Evolutionary conservation across 2,113 vertebrate genomes (phyloP), one percentile per base, ranked within the genome.

Genomic region (Athene noctua): DNA sequence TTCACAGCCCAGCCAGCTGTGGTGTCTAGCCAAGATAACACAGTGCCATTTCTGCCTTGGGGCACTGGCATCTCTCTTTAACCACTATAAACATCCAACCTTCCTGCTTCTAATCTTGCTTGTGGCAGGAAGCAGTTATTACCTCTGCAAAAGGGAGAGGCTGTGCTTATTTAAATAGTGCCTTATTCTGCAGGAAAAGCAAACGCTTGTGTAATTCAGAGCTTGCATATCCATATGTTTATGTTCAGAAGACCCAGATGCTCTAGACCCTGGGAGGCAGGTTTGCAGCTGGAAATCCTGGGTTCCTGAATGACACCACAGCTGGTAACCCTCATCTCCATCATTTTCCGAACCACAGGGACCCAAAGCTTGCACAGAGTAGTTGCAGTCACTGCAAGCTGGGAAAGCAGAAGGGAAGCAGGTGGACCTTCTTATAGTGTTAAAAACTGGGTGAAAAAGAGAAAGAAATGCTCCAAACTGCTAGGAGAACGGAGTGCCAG

Each of bases 151-250:
- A 80, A 57, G 32, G 49, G 58, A 80, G 40, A 36, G 23, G 17
- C 36, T 2, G 1, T 25, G 0, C 10, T 70, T 47, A 15, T 77
- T 75, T 58, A 72, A 70, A 61, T 10, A 65, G 44, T 57, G 34
- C 54, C 58, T 83, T 66, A 19, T 61, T 83, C 68, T 75, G 42
- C 59, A 29, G 54, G 44, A 23, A 62, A 78, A 86, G 17, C 46
- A 42, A 77, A 42, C 0, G 0, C 16, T 26, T 0, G 0, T 36
- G 36, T 20, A 6, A 18, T 46, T 58, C 47, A 46, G 52, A 80
- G 61, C 71, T 73, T 57, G 42, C 30, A 6, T 5, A 16, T 52
- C 58, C 44, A 4, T 19, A 3, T 6, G 26, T n/a, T 80, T 55
- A 6, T 26, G 22, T 59, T 61, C 54, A 62, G 75, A 83, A 89